Conservation (phyloP, 2,113 vertebrate genomes). For the Eulemur macaco region DNA sequence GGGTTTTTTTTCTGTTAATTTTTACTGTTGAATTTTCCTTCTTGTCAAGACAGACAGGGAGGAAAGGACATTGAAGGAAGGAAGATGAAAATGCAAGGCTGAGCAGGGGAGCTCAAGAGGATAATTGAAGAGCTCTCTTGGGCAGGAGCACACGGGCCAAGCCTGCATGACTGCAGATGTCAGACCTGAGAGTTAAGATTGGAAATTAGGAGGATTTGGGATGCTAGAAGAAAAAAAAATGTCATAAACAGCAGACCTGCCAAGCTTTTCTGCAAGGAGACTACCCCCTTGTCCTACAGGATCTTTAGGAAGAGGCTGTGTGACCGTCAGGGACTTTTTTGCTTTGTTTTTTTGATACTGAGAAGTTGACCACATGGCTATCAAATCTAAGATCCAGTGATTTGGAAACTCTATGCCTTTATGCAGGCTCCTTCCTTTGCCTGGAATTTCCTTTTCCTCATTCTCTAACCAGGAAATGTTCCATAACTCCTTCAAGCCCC, state of each 20-base stretch:
- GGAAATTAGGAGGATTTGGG: not conserved
- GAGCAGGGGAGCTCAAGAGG: not conserved
- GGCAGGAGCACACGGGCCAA: rapidly evolving
- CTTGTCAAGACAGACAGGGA: not conserved
- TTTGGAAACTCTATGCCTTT: not conserved
- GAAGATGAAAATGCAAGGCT: not conserved
- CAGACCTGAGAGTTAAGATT: too few species aligned
- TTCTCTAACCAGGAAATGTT: not conserved
- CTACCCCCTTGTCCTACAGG: rapidly evolving
- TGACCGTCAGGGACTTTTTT: too few species aligned
- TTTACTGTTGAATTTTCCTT: not conserved
- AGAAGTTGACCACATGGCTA: not conserved
- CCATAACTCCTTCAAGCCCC: not conserved
- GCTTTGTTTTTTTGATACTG: not conserved
- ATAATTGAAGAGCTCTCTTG: rapidly evolving
- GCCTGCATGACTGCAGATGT: not conserved
- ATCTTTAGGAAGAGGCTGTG: not conserved
- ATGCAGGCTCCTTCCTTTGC: not conserved
- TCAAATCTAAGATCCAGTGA: not conserved
- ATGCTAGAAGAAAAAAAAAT: not conserved
- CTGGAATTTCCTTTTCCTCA: not conserved
- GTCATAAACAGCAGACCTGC: not conserved
- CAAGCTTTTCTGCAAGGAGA: not conserved
- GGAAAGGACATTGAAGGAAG: not conserved
- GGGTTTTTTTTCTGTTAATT: not conserved